A percentile compares a stretch with the other conserved stretches of the same genome.
Evolutionary conservation across 2,113 vertebrate genomes (phyloP).

Genomic region (Protobothrops flavoviridis): DNA sequence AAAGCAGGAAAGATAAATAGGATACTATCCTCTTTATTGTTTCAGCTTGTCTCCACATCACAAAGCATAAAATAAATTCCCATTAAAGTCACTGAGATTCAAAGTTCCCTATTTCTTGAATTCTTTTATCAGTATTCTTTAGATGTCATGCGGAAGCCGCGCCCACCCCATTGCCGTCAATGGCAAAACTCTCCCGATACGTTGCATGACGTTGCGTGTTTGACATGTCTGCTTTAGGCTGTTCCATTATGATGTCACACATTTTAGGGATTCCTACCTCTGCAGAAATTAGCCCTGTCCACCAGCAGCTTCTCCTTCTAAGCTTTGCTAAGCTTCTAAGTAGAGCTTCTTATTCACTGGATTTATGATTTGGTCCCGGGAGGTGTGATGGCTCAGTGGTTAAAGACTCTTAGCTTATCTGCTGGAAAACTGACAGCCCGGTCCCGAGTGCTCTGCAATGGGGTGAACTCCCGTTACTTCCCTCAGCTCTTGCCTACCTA

Average conservation of each 20-base stretch:
- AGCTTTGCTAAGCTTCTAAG: not conserved
- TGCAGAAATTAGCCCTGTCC: not conserved
- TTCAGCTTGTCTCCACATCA: not conserved
- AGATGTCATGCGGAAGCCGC: not conserved
- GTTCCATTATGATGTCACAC: not conserved
- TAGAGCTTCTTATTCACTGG: not conserved
- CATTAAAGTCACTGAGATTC: not conserved
- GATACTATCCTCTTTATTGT: not conserved
- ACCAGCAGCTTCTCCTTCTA: not conserved
- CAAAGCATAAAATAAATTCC: not conserved
- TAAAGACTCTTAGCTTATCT: not conserved
- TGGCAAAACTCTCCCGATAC: too few species aligned
- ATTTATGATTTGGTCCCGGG: not conserved
- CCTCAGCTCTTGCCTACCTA: not conserved
- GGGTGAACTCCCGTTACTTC: not conserved
- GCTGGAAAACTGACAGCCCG: not conserved
- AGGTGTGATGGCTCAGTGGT: not conserved
- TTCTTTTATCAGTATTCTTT: not conserved
- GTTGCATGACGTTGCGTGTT: too few species aligned
- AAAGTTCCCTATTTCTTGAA: not conserved
- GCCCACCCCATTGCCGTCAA: too few species aligned
- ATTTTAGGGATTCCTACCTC: not conserved
- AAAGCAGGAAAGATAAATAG: not conserved
- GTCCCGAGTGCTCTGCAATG: not conserved
- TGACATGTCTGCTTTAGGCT: not conserved